Base-by-base conservation (phyloP, 2,888 invertebrate species). In the Thera obeliscata region DNA sequence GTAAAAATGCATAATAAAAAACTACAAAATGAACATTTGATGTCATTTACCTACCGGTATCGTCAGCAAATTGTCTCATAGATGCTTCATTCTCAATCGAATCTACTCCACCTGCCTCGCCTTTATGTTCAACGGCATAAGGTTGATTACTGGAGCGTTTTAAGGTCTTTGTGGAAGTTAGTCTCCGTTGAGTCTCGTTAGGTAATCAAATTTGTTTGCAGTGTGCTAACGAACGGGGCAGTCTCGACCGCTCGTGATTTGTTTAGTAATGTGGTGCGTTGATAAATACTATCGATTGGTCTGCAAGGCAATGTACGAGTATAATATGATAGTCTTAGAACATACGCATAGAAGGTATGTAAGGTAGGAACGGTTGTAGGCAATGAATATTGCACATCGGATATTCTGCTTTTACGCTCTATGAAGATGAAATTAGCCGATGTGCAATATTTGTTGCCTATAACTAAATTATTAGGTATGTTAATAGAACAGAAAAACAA, bases 151-250 rank as follows among this genome's bases (percentile, higher is more conserved):
- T 35, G 55, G 7, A 65, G 49, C 22, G 59, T 59, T 50, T 41
- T 52, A n/a, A 58, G 48, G 64, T 63, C 61, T 70, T 66, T 70
- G 69, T 66, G 43, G 41, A 69, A 69, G 65, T 69, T 69, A 59
- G 63, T 63, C 66, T 63, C 62, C 56, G 50, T 49, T 41, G 62
- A 66, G 77, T 78, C 86, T 90, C 89, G 90, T 89, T 89, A 90
- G 86, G 88, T 90, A 90, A 91, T 91, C 90, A 83, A 88, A 90
- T 91, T 89, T 89, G 90, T 90, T 90, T 89, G 88, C 84, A 77
- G 80, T 81, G 77, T 80, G 76, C 89, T 90, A 90, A 91, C 91
- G 88, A 90, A 88, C 79, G 78, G 81, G 86, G 83, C 86, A 79
- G 80, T 76, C 76, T 76, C 76, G 73, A 79, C 73, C 81, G 78